Conservation (phyloP, 1,140 invertebrate genomes). For the Radopholus similis region DNA sequence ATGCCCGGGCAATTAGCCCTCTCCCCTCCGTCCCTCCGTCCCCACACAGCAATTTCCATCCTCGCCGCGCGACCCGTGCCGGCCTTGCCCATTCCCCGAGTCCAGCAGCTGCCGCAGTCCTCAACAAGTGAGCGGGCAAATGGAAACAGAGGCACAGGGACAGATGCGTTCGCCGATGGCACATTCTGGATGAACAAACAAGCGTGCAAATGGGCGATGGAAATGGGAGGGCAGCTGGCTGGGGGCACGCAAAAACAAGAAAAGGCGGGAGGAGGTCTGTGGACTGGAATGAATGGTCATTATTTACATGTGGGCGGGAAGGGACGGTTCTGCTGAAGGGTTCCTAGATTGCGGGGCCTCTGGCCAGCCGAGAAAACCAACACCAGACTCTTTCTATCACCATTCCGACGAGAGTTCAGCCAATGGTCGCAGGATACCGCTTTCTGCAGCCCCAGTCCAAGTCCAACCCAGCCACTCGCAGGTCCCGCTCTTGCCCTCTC, state of each 20-base stretch:
- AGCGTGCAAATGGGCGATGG: background rate
- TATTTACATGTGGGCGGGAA: background rate
- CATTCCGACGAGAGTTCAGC: background rate
- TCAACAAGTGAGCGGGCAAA: too few relatives aligned
- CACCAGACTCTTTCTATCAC: background rate
- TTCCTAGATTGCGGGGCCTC: background rate
- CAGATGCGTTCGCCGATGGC: slow-evolving; percentile 3
- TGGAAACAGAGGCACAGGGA: too few relatives aligned
- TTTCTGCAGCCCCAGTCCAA: too few relatives aligned
- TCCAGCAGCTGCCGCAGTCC: too few relatives aligned
- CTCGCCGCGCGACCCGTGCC: too few relatives aligned
- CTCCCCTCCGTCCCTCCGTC: too few relatives aligned
- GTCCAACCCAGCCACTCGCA: too few relatives aligned
- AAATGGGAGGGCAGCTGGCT: background rate
- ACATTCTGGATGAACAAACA: background rate
- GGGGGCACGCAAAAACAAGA: slow-evolving; percentile 1
- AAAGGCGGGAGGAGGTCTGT: background rate
- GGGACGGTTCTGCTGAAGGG: background rate
- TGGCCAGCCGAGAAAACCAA: background rate
- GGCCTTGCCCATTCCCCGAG: too few relatives aligned
- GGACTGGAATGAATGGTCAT: background rate
- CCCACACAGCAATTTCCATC: too few relatives aligned
- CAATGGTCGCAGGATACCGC: too few relatives aligned
- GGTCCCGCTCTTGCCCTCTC: background rate
- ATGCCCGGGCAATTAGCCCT: too few relatives aligned